A percentile compares a stretch with the other conserved stretches of the same genome.
Evolutionary conservation across 2,113 vertebrate species (phyloP).

Genomic region (Columba livia): DNA sequence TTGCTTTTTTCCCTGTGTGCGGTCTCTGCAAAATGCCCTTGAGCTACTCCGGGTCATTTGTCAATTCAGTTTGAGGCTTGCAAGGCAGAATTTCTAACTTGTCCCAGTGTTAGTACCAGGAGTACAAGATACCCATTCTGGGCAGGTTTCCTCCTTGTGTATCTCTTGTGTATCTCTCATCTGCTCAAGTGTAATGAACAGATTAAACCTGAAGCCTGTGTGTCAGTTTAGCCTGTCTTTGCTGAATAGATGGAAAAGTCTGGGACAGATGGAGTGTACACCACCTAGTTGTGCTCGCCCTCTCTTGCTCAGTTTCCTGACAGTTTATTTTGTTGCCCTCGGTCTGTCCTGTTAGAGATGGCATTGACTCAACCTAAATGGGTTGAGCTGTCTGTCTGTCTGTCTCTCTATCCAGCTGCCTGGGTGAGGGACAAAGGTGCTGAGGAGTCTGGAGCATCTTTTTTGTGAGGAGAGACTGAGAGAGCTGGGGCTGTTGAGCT

Average conservation of each 20-base stretch:
- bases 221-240: slow-evolving; percentile 18
- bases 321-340: neutral
- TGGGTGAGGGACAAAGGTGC: too few species aligned
- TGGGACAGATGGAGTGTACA: neutral
- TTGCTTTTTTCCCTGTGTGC: neutral
- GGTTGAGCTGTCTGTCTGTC: neutral
- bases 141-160: too few species aligned
- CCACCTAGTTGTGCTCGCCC: neutral
- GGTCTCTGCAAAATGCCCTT: neutral
- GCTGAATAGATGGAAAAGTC: neutral
- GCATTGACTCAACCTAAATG: neutral
- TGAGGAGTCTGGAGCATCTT: too few species aligned
- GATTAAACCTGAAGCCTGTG: neutral
- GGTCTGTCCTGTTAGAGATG: neutral
- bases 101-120: too few species aligned
- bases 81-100: too few species aligned
- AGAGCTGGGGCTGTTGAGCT: too few species aligned
- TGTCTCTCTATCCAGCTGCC: neutral
- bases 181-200: neutral
- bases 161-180: too few species aligned
- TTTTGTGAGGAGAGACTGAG: too few species aligned
- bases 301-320: neutral
- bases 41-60: too few species aligned
- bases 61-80: too few species aligned
- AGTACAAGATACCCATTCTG: too few species aligned